These are phyloP conservation scores for Drosophila fungiperda DNA, from an alignment of 2,888 invertebrate genomes.

Conservation along the genomic window DNA sequence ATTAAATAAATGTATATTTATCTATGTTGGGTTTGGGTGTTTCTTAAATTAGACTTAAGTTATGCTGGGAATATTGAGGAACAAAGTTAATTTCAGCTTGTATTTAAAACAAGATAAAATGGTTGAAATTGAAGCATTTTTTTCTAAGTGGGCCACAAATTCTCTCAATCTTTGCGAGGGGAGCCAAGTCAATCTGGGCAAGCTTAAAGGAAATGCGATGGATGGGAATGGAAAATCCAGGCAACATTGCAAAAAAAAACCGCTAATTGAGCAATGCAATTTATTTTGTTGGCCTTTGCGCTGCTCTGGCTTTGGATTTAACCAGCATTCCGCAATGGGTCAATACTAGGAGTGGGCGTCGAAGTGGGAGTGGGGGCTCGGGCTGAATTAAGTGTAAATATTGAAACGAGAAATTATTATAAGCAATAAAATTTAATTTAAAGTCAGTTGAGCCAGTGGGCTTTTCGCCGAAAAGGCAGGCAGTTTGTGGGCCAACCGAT, in stretches of 20 bases:
- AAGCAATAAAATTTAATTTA: conserved; percentile 3
- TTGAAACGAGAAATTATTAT: conserved; percentile 45
- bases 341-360: not conserved
- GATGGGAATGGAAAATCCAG: conserved; percentile 49
- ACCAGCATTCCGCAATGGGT: conserved; percentile 8
- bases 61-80: not conserved
- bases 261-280: conserved; percentile 75
- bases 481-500: conserved; percentile 1
- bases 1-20: too few relatives aligned
- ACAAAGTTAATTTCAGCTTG: not conserved
- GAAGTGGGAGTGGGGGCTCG: not conserved
- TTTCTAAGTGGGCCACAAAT: conserved; percentile 12
- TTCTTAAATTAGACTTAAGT: too few relatives aligned
- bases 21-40: too few relatives aligned
- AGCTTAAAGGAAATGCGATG: not conserved
- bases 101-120: not conserved
- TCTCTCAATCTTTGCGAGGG: conserved; percentile 17
- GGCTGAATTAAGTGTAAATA: conserved; percentile 27
- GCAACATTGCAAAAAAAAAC: conserved; percentile 46
- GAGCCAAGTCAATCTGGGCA: conserved; percentile 13
- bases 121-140: not conserved
- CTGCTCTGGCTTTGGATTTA: conserved; percentile 11
- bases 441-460: not conserved
- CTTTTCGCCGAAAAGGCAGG: not conserved
- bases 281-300: conserved; percentile 54